phyloP scores from a whole-genome alignment of 1,140 invertebrate genomes.

The Magallana ariakensis region DNA sequence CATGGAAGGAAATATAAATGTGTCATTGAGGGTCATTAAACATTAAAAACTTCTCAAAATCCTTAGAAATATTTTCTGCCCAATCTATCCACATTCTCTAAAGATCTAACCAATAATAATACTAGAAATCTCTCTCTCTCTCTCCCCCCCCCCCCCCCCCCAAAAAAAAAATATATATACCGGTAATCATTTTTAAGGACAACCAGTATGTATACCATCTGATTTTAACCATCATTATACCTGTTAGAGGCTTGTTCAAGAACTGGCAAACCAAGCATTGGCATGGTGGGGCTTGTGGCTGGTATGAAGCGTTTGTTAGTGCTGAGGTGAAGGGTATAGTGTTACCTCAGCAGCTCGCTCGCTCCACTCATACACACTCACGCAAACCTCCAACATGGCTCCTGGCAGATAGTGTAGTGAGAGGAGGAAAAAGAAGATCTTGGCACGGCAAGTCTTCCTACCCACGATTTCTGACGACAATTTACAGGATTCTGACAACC shows the following conservation, averaged over 20 bases:
- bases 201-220: background rate
- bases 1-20: background rate
- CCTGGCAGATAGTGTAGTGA: conserved; percentile 18
- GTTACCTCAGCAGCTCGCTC: conserved; percentile 13
- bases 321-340: background rate
- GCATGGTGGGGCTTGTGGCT: background rate
- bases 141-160: too few relatives aligned
- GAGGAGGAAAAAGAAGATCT: conserved; percentile 5
- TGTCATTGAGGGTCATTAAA: too few relatives aligned
- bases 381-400: conserved; percentile 33
- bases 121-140: too few relatives aligned
- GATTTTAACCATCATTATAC: background rate
- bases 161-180: background rate
- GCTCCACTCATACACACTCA: conserved; percentile 6
- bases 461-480: conserved; percentile 25
- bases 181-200: too few relatives aligned
- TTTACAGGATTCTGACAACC: conserved; percentile 22
- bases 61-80: too few relatives aligned
- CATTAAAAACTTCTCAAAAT: too few relatives aligned
- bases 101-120: too few relatives aligned
- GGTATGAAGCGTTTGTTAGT: conserved; percentile 8
- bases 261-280: background rate
- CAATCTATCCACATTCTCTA: too few relatives aligned
- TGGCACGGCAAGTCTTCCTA: conserved; percentile 7
- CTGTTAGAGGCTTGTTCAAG: too few relatives aligned